These are phyloP conservation scores for Hylaeus anthracinus DNA, from an alignment of 1,140 invertebrate genomes.

Conservation along the genomic window DNA sequence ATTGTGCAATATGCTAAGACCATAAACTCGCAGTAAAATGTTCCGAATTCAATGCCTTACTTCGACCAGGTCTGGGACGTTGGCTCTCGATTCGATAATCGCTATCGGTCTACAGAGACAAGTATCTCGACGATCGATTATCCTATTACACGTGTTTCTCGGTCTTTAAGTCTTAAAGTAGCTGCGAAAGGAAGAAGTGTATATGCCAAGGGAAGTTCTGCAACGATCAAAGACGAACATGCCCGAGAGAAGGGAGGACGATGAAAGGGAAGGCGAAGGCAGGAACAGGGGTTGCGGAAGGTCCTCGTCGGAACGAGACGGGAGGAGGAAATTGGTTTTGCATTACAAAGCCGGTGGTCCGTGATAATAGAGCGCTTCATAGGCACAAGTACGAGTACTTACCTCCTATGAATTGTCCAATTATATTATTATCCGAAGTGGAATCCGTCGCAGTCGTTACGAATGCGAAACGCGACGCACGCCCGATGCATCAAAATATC, in stretches of 20 bases:
- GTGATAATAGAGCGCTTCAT: slow-evolving; percentile 50
- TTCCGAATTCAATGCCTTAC: too few relatives aligned
- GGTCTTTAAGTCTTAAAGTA: too few relatives aligned
- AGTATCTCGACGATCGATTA: too few relatives aligned
- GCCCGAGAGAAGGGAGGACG: background rate
- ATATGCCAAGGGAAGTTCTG: background rate
- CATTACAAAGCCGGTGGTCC: slow-evolving; percentile 61
- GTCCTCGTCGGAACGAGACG: too few relatives aligned
- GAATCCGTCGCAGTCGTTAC: background rate
- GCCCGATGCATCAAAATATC: too few relatives aligned
- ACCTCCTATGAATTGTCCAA: slow-evolving; percentile 61
- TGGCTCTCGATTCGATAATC: too few relatives aligned
- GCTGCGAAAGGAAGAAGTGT: too few relatives aligned
- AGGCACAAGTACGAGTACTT: slow-evolving; percentile 49
- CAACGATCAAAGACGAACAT: background rate
- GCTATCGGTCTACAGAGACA: too few relatives aligned
- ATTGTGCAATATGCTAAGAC: too few relatives aligned
- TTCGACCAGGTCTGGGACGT: too few relatives aligned
- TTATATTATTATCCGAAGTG: slow-evolving; percentile 51
- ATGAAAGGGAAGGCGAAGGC: background rate
- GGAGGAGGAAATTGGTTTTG: slow-evolving; percentile 54
- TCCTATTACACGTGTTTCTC: too few relatives aligned
- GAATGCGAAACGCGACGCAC: background rate
- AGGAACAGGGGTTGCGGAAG: slow-evolving; percentile 9
- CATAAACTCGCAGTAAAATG: too few relatives aligned